phyloP scores from a whole-genome alignment of 2,113 vertebrate species.

The Etia nguti region DNA sequence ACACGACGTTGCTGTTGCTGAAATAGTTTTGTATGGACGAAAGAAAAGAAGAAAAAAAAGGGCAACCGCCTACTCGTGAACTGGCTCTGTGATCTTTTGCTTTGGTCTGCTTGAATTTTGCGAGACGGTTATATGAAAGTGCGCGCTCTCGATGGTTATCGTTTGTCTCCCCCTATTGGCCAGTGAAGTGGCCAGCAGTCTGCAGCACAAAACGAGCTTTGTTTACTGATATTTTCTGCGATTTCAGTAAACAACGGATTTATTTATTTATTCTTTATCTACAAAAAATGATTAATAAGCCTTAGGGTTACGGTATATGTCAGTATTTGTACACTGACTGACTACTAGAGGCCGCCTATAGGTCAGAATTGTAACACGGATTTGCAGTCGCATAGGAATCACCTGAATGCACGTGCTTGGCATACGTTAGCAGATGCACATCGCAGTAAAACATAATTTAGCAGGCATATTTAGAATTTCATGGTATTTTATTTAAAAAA shows the following conservation, averaged over 20 bases:
- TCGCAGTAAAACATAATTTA: not conserved
- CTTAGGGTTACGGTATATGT: not conserved
- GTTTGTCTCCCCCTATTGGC: constrained; percentile 50
- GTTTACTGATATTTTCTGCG: not conserved
- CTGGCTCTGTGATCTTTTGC: constrained; percentile 26
- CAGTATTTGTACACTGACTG: not conserved
- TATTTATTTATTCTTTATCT: not conserved
- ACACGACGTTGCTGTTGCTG: not conserved
- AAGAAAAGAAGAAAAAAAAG: not conserved
- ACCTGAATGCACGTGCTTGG: not conserved
- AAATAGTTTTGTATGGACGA: not conserved
- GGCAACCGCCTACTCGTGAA: not conserved
- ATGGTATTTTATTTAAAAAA: not conserved
- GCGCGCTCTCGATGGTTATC: not conserved
- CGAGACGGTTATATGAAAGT: not conserved
- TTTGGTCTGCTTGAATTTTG: constrained; percentile 32
- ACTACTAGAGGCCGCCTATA: not conserved
- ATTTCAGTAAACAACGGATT: not conserved
- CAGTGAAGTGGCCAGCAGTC: not conserved
- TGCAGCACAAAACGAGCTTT: not conserved
- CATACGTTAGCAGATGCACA: not conserved
- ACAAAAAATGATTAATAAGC: not conserved
- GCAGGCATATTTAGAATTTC: not conserved
- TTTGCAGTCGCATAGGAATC: not conserved
- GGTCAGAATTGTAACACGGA: not conserved